These are phyloP conservation scores for Tychaedon coryphoeus DNA, from an alignment of 2,113 vertebrate species.

Conservation along the genomic window DNA sequence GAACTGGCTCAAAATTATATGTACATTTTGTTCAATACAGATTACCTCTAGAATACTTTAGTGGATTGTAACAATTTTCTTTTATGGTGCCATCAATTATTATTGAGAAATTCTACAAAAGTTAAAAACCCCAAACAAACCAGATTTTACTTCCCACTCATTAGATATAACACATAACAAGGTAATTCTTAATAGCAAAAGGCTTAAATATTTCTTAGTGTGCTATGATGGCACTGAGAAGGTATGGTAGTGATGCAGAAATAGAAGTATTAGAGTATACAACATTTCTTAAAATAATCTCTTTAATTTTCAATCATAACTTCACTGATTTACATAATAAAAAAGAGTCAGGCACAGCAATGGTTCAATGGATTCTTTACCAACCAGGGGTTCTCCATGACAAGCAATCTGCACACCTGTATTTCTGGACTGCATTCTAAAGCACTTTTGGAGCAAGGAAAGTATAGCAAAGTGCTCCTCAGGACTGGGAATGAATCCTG, in stretches of 20 bases:
- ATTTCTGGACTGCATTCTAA: slow-evolving; percentile 57
- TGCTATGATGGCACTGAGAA: neutral
- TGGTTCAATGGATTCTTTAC: slow-evolving; percentile 1
- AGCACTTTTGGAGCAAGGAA: slow-evolving; percentile 47
- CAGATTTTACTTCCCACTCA: neutral
- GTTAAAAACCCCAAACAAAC: neutral
- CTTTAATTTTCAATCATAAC: neutral
- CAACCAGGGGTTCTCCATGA: slow-evolving; percentile 24
- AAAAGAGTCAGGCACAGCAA: neutral
- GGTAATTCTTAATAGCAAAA: neutral
- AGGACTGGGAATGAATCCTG: slow-evolving; percentile 59
- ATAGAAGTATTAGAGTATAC: neutral
- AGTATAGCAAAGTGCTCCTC: slow-evolving; percentile 54
- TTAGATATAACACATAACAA: neutral
- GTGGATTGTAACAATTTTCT: neutral
- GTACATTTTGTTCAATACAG: neutral
- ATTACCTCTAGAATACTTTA: neutral
- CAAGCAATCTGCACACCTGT: slow-evolving; percentile 45
- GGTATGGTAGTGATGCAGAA: neutral
- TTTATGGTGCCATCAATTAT: neutral
- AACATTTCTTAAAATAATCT: neutral
- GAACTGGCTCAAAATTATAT: neutral
- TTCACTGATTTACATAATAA: neutral
- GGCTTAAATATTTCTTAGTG: neutral
- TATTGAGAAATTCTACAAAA: neutral